Conservation (phyloP, 2,888 invertebrate genomes). For the Temnothorax rugatulus region DNA sequence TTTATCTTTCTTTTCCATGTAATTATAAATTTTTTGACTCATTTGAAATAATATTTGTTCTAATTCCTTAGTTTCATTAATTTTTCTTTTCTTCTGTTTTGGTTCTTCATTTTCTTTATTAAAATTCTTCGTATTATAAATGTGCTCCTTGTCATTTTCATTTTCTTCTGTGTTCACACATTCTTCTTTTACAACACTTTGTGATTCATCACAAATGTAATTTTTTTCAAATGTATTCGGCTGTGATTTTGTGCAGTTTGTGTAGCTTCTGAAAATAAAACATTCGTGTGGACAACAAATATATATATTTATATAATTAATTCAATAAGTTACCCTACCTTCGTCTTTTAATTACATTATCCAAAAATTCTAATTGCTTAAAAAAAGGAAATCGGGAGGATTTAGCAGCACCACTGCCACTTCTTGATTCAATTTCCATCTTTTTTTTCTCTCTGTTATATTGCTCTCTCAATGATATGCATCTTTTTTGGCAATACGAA, state of each 20-base stretch:
- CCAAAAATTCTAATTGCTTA: background rate
- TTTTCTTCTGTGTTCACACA: constrained; percentile 3
- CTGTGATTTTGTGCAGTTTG: constrained; percentile 19
- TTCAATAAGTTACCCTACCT: background rate
- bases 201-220: background rate
- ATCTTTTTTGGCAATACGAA: constrained; percentile 16
- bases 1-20: too few species aligned
- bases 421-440: constrained; percentile 1
- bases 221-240: background rate
- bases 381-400: constrained; percentile 14
- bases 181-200: background rate
- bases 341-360: background rate
- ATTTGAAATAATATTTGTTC: too few species aligned
- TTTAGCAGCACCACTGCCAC: constrained; percentile 16
- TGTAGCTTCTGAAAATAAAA: constrained; percentile 25
- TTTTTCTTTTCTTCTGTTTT: too few species aligned
- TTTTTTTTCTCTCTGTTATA: background rate
- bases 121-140: too few species aligned
- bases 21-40: too few species aligned
- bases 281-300: too few species aligned
- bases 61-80: too few species aligned
- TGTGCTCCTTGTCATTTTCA: background rate
- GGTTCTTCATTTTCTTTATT: too few species aligned
- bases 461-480: too few species aligned
- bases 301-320: constrained; percentile 6